A percentile compares a stretch with the other conserved stretches of the same genome.
These are phyloP conservation scores for Oncorhynchus clarkii DNA, from an alignment of 2,113 vertebrate genomes.

Conservation along the genomic window DNA sequence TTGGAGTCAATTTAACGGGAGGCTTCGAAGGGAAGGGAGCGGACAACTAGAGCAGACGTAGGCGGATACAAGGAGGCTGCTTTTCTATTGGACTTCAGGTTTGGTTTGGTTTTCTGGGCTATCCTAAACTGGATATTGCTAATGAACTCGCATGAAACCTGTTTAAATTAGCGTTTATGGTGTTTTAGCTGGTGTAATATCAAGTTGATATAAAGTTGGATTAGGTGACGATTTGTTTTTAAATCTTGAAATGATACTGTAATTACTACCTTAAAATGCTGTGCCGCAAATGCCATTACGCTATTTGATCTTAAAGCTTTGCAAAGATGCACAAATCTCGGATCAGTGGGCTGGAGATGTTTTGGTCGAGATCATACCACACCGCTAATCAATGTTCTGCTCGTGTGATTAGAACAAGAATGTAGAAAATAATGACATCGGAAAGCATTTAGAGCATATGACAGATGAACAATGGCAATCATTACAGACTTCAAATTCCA, in stretches of 20 bases:
- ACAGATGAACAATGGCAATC: conserved; percentile 18
- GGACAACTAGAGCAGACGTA: conserved; percentile 66
- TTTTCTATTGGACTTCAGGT: conserved; percentile 77
- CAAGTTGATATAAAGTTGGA: conserved; percentile 1
- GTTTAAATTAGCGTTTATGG: conserved; percentile 7
- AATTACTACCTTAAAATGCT: conserved; percentile 14
- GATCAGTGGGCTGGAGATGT: conserved; percentile 26
- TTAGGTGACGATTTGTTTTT: conserved; percentile 9
- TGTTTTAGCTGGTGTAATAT: conserved; percentile 4
- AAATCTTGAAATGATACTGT: conserved; percentile 24
- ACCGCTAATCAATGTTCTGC: conserved; percentile 34
- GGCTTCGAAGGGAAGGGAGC: conserved; percentile 81
- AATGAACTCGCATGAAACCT: conserved; percentile 16
- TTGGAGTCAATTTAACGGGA: conserved; percentile 88
- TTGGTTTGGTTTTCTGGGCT: conserved; percentile 52
- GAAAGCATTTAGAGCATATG: conserved; percentile 22
- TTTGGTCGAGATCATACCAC: conserved; percentile 33
- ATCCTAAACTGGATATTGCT: conserved; percentile 14
- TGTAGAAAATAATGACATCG: conserved; percentile 36
- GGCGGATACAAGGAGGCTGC: conserved; percentile 63
- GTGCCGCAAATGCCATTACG: conserved; percentile 31
- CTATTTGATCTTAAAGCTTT: conserved; percentile 40
- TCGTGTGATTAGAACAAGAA: conserved; percentile 34
- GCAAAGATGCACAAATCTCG: conserved; percentile 41
- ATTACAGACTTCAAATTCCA: conserved; percentile 21